Base-by-base conservation (phyloP, 2,113 vertebrate genomes). In the Stegastes partitus region DNA sequence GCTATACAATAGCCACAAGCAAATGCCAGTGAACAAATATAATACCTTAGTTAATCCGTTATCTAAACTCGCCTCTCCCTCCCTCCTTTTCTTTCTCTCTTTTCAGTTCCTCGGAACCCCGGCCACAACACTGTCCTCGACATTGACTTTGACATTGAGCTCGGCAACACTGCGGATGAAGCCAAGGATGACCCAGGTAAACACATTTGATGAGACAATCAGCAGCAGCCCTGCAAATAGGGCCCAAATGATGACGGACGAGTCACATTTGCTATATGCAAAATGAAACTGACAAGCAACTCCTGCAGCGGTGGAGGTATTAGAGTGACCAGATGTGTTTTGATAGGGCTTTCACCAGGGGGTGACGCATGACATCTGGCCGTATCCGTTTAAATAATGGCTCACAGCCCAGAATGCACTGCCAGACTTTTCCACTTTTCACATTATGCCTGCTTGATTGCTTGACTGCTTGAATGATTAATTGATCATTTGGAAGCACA, bases 101-200 rank as follows among this genome's bases (percentile, higher is more conserved):
- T 90, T 80, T 16, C 89, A 99, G 98, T 99, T 90, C 98, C 97
- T 12, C 95, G 96, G 31, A 96, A 97, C 81, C 95, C 94, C 4
- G 96, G 93, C 70, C 91, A 93, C 21, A 96, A 95, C 93, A 97
- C 96, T 11, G 92, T 98, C 45, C 94, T 97, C 63, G 96, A 95
- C 83, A 89, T 92, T 1, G 92, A 94, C 87, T 96, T 96, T 84
- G 97, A 98, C 92, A 97, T 99, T 68, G 98, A 99, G 94, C 92
- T 95, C 79, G 98, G 98, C 57, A 94, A 98, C 91, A 98, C 96
- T 0, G 97, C 96, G 0, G 97, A 97, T 2, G 96, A 98, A 90
- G 94, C 93, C 28, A 95, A 95, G 0, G 98, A 99, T 37, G 98
- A 99, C 79, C 96, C 97, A 95, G 97, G 98, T 99, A 94, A 91